Conservation (phyloP, 1,140 invertebrate genomes). For the Condylostylus longicornis region DNA sequence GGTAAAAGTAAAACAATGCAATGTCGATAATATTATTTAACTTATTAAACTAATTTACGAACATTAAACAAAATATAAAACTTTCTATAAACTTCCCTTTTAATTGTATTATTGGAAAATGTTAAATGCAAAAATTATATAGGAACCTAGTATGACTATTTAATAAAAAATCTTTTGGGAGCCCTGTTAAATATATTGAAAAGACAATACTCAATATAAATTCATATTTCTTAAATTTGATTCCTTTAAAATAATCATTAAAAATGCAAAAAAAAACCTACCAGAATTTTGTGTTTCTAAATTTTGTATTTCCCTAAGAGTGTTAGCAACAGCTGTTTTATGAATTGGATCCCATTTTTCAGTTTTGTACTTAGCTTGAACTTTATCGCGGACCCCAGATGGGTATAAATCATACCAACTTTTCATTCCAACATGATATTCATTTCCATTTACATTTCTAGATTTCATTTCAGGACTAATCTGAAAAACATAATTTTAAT, state of each 20-base stretch:
- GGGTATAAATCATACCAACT: slow-evolving; percentile 78
- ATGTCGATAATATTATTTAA: no score
- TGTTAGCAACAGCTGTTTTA: slow-evolving; percentile 61
- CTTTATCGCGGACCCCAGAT: slow-evolving; percentile 60
- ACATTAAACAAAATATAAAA: no score
- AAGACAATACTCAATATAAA: no score
- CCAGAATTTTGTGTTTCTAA: slow-evolving; percentile 47
- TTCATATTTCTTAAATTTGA: no score
- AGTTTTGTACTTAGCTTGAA: slow-evolving; percentile 70
- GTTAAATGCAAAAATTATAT: no score
- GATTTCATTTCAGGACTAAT: slow-evolving; percentile 16
- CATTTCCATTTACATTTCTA: slow-evolving; percentile 30
- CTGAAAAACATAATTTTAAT: no score
- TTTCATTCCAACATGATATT: slow-evolving; percentile 76
- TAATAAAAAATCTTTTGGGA: background rate
- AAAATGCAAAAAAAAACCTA: slow-evolving; percentile 7
- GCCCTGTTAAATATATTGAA: no score
- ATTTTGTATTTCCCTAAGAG: slow-evolving; percentile 52
- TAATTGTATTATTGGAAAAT: no score
- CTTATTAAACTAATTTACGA: no score
- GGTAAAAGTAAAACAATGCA: no score
- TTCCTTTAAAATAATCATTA: background rate
- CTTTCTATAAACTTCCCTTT: no score
- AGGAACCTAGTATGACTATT: background rate
- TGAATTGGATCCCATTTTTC: slow-evolving; percentile 73